These are phyloP conservation scores for Cheirogaleus medius DNA, from an alignment of 2,113 vertebrate species.

Conservation along the genomic window DNA sequence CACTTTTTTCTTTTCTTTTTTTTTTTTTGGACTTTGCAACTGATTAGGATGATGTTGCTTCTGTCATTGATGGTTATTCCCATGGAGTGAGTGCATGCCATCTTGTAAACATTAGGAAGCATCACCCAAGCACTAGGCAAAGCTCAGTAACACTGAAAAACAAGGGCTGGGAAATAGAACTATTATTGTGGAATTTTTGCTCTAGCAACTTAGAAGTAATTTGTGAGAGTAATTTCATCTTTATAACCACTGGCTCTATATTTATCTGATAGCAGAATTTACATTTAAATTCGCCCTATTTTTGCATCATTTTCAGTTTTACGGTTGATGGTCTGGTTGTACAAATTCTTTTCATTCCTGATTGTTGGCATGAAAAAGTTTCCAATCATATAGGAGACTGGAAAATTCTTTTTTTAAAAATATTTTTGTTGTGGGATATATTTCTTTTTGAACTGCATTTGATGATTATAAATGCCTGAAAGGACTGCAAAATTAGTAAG, in stretches of 20 bases:
- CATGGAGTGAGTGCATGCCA: not conserved
- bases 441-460: constrained; percentile 2
- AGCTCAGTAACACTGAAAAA: not conserved
- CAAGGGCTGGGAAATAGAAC: not conserved
- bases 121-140: not conserved
- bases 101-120: not conserved
- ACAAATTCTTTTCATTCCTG: not conserved
- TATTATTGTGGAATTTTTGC: not conserved
- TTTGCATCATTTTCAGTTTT: not conserved
- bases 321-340: not conserved
- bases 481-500: not conserved
- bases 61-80: not conserved
- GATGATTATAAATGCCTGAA: not conserved
- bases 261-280: not conserved
- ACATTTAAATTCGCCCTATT: not conserved
- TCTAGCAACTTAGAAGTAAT: not conserved
- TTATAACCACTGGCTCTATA: not conserved
- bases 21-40: not conserved
- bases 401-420: not conserved
- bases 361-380: not conserved
- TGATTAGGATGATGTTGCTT: not conserved
- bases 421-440: not conserved
- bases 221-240: constrained; percentile 4
- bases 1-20: too few relatives aligned
- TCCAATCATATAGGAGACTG: not conserved